phyloP scores from a whole-genome alignment of 2,888 invertebrate genomes.

The Pseudococcus longispinus region DNA sequence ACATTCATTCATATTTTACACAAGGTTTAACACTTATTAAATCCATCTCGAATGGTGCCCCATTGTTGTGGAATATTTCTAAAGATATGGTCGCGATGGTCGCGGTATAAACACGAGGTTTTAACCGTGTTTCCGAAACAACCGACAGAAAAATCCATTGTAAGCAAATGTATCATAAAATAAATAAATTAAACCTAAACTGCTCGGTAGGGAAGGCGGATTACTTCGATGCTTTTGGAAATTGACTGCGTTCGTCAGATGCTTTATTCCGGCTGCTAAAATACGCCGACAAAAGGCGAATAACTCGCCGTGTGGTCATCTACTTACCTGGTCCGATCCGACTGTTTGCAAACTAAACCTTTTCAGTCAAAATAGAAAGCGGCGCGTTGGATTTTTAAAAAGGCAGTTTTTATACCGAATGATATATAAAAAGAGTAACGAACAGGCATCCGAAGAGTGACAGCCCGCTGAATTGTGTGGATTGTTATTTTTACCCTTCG shows the following conservation, averaged over 20 bases:
- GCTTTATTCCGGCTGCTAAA: slow-evolving; percentile 47
- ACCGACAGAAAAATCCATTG: slow-evolving; percentile 48
- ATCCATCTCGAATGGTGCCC: neutral
- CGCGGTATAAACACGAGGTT: slow-evolving; percentile 1
- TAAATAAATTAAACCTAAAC: slow-evolving; percentile 57
- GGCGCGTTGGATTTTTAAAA: slow-evolving; percentile 50
- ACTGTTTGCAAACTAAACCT: slow-evolving; percentile 53
- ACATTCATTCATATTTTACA: slow-evolving; percentile 19
- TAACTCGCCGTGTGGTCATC: slow-evolving; percentile 56
- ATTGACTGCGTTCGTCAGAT: slow-evolving; percentile 56
- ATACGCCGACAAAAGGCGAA: slow-evolving; percentile 55
- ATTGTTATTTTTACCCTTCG: slow-evolving; percentile 50
- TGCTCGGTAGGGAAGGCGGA: slow-evolving; percentile 53
- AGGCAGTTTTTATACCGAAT: slow-evolving; percentile 52
- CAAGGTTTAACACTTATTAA: slow-evolving; percentile 30
- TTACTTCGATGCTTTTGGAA: slow-evolving; percentile 48
- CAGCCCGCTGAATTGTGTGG: slow-evolving; percentile 10
- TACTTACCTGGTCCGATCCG: slow-evolving; percentile 44
- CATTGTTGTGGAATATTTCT: neutral
- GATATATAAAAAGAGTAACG: slow-evolving; percentile 42
- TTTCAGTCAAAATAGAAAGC: slow-evolving; percentile 54
- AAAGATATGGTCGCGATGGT: neutral
- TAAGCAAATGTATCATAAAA: slow-evolving; percentile 57
- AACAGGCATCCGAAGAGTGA: neutral
- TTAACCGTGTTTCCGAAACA: slow-evolving; percentile 39